These are phyloP conservation scores for Tinea trinotella DNA, from an alignment of 2,888 invertebrate genomes.

Conservation along the genomic window DNA sequence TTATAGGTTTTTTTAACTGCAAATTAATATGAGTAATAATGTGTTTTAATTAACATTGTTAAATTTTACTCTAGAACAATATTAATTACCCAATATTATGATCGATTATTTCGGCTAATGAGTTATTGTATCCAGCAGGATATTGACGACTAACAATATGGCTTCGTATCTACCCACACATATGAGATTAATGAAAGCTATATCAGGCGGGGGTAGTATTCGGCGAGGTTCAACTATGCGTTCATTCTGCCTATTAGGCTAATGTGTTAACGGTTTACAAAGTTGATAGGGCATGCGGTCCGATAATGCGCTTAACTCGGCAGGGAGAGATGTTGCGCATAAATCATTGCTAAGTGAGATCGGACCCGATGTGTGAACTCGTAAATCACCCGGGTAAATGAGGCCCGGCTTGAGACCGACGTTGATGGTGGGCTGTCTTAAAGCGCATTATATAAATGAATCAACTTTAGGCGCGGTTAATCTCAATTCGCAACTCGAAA, in stretches of 20 bases:
- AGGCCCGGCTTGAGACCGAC: conserved; percentile 43
- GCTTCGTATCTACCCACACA: conserved; percentile 5
- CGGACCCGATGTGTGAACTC: conserved; percentile 65
- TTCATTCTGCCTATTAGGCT: conserved; percentile 26
- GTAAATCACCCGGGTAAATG: conserved; percentile 68
- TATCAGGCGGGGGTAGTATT: conserved; percentile 1
- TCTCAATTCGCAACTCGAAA: not conserved
- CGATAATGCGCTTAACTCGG: conserved; percentile 64
- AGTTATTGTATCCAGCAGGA: conserved; percentile 8
- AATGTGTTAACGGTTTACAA: conserved; percentile 47
- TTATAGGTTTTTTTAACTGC: too few species aligned
- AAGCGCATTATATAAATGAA: conserved; percentile 41
- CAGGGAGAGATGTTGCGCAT: conserved; percentile 60
- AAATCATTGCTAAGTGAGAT: conserved; percentile 70
- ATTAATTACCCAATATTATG: not conserved
- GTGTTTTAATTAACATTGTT: not conserved
- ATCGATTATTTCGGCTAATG: conserved; percentile 11
- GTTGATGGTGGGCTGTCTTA: conserved; percentile 36
- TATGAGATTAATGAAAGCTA: conserved; percentile 14
- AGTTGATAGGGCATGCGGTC: conserved; percentile 59
- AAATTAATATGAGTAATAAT: not conserved
- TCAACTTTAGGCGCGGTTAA: conserved; percentile 33
- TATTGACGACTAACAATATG: conserved; percentile 12
- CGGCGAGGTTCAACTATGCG: conserved; percentile 15
- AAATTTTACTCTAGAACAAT: not conserved